Evolutionary conservation across 2,888 invertebrate genomes (phyloP).

Genomic region (Dicyrtoma fusca): DNA sequence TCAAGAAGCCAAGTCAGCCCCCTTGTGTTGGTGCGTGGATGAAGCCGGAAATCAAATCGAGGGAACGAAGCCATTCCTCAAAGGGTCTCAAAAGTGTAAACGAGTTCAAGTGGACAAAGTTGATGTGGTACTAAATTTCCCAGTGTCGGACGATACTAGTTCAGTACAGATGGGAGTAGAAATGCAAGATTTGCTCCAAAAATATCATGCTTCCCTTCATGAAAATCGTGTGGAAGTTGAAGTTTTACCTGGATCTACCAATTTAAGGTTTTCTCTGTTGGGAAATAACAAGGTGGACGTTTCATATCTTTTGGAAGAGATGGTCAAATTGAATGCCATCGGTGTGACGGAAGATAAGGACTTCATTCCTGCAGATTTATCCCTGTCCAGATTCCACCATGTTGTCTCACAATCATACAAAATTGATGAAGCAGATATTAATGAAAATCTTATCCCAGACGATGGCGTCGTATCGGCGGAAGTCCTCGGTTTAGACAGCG

Average conservation of each 20-base stretch:
- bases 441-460: conserved; percentile 36
- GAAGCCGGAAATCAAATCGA: conserved; percentile 74
- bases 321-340: conserved; percentile 45
- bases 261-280: conserved; percentile 65
- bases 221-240: conserved; percentile 61
- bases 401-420: conserved; percentile 21
- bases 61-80: conserved; percentile 62
- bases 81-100: conserved; percentile 66
- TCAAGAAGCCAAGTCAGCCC: conserved; percentile 23
- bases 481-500: conserved; percentile 44
- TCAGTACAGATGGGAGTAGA: conserved; percentile 53
- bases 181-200: conserved; percentile 48
- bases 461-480: conserved; percentile 50
- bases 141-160: conserved; percentile 44
- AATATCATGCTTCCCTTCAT: conserved; percentile 41
- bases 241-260: conserved; percentile 62
- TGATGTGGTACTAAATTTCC: conserved; percentile 73
- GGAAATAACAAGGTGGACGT: conserved; percentile 77
- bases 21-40: conserved; percentile 83
- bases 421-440: conserved; percentile 11
- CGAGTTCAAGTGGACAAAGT: conserved; percentile 75
- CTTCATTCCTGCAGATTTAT: conserved; percentile 45
- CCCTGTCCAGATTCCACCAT: conserved; percentile 47
- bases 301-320: conserved; percentile 76
- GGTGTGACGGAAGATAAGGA: conserved; percentile 46